These are phyloP conservation scores for Anguilla rostrata DNA, from an alignment of 2,113 vertebrate species.

Conservation along the genomic window DNA sequence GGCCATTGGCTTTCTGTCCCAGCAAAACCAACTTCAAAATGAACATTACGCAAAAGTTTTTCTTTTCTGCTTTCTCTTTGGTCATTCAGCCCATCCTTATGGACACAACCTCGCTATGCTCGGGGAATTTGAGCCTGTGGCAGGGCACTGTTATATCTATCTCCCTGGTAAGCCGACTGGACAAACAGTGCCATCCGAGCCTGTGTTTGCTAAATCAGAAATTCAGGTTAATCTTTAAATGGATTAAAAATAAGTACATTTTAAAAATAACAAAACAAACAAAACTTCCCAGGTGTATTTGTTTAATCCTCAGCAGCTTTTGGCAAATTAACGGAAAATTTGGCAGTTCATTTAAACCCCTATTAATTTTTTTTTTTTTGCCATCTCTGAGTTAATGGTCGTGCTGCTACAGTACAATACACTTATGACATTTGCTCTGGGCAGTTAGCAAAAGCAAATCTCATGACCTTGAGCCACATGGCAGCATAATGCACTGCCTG, in stretches of 20 bases:
- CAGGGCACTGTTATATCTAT: not conserved
- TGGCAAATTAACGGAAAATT: not conserved
- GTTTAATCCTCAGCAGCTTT: not conserved
- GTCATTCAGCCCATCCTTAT: not conserved
- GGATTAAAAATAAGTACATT: not conserved
- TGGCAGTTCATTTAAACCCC: not conserved
- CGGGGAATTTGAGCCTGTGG: not conserved
- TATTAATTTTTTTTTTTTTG: not conserved
- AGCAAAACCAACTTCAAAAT: not conserved
- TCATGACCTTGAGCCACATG: not conserved
- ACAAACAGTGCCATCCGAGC: not conserved
- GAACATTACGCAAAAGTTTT: not conserved
- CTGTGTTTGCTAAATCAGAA: not conserved
- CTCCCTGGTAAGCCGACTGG: not conserved
- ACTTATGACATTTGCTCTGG: not conserved
- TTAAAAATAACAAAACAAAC: not conserved
- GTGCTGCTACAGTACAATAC: not conserved
- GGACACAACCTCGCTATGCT: not conserved
- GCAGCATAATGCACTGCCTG: not conserved
- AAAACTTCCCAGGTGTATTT: not conserved
- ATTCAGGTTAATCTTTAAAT: not conserved
- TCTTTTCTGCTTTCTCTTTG: not conserved
- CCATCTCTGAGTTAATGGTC: not conserved
- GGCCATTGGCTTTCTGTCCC: no score
- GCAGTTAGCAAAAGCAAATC: not conserved